Conservation (phyloP, 2,888 invertebrate species). For the Acleris literana region DNA sequence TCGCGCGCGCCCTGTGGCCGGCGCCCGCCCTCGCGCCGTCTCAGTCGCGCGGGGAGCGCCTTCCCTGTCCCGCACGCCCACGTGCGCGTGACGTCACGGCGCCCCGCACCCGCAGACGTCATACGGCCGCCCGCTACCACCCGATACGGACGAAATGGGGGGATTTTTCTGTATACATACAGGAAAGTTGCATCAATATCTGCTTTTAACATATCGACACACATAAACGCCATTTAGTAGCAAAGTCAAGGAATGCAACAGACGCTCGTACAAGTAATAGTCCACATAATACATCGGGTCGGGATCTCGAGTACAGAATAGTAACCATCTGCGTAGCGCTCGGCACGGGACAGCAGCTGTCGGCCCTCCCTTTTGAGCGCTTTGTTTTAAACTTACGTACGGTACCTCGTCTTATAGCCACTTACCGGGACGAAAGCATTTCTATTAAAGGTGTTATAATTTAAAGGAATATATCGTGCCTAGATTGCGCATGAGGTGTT, state of each 20-base stretch:
- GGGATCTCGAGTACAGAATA: constrained; percentile 4
- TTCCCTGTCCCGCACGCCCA: constrained; percentile 49
- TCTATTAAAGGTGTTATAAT: constrained; percentile 15
- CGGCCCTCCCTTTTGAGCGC: constrained; percentile 50
- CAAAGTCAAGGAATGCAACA: background rate
- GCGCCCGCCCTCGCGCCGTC: constrained; percentile 42
- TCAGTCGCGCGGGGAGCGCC: constrained; percentile 40
- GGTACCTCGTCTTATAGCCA: constrained; percentile 6
- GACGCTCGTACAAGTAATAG: background rate
- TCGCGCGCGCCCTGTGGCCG: constrained; percentile 67
- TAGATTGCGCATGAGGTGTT: too few species aligned
- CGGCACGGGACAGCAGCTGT: constrained; percentile 53
- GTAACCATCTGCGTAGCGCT: constrained; percentile 57
- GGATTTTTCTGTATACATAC: constrained; percentile 47
- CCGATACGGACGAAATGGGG: constrained; percentile 43
- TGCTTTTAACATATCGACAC: background rate
- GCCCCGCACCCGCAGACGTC: constrained; percentile 59
- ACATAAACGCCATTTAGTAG: background rate
- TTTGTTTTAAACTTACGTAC: constrained; percentile 53
- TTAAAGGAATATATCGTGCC: background rate
- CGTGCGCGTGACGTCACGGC: constrained; percentile 43
- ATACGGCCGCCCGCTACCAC: constrained; percentile 54
- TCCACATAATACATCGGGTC: constrained; percentile 11
- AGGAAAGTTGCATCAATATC: background rate
- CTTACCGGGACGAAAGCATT: constrained; percentile 18